phyloP scores from a whole-genome alignment of 2,888 invertebrate genomes.

The Rhopalosiphum nymphaeae region DNA sequence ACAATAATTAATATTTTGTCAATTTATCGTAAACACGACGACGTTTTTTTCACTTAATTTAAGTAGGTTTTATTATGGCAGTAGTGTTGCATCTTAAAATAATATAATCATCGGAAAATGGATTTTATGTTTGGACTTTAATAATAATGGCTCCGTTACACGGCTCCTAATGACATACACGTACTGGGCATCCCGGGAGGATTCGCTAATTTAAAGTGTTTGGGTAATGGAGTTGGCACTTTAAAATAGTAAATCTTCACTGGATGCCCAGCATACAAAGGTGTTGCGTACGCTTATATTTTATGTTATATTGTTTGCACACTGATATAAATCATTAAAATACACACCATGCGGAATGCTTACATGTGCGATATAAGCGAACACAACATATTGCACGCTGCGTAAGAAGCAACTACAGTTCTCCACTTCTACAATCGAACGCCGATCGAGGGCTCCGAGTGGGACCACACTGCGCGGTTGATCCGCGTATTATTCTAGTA shows the following conservation, averaged over 20 bases:
- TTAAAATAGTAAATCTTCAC: neutral
- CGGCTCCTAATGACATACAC: neutral
- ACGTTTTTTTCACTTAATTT: neutral
- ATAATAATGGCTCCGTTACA: constrained; percentile 3
- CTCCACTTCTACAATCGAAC: neutral
- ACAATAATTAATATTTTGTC: neutral
- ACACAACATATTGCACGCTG: neutral
- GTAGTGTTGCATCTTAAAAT: neutral
- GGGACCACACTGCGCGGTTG: neutral
- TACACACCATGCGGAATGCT: neutral
- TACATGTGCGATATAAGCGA: neutral
- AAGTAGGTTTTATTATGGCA: neutral
- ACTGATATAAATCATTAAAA: neutral
- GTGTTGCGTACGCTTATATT: neutral
- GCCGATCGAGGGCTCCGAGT: neutral
- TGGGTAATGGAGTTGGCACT: constrained; percentile 13
- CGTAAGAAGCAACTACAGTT: neutral
- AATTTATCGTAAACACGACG: neutral
- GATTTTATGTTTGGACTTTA: neutral
- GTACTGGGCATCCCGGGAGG: neutral
- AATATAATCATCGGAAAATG: neutral
- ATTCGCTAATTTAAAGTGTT: constrained; percentile 10
- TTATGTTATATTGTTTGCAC: neutral
- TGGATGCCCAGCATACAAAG: neutral
- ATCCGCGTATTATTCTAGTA: neutral